Evolutionary conservation across 92 coral and sea anemone species (phyloP).

Genomic region (Epizoanthus scotinus): DNA sequence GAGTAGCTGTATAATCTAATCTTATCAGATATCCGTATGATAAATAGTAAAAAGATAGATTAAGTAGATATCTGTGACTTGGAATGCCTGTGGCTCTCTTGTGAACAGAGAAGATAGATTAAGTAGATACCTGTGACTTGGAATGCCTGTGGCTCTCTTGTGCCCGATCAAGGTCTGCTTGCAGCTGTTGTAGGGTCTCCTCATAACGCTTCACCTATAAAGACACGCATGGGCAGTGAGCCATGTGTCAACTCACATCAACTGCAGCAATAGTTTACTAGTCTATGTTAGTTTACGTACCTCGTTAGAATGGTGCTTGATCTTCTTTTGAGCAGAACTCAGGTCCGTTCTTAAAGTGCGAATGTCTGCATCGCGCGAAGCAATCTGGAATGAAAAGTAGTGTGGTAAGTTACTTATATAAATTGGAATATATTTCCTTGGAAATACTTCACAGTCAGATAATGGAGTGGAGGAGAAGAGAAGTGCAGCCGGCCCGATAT

Average conservation of each 20-base stretch:
- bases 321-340: constrained; percentile 95
- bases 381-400: constrained; percentile 58
- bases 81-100: neutral
- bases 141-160: constrained; percentile 75
- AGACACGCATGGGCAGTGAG: neutral
- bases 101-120: no score
- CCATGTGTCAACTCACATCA: neutral
- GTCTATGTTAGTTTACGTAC: constrained; percentile 41
- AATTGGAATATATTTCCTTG: neutral
- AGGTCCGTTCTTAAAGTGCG: constrained; percentile 88
- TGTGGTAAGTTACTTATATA: neutral
- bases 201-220: constrained; percentile 88
- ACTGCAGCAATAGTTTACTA: neutral
- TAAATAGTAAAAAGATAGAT: no score
- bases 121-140: constrained; percentile 66
- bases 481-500: no score
- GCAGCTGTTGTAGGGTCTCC: constrained; percentile 88
- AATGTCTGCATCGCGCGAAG: constrained; percentile 90
- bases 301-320: constrained; percentile 91
- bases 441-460: neutral
- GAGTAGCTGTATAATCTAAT: no score
- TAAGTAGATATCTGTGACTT: no score
- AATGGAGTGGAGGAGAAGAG: neutral
- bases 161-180: constrained; percentile 79
- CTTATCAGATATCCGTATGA: no score